Evolutionary conservation across 2,888 invertebrate species (phyloP), one percentile per base, ranked within the genome.

Genomic region (Limenitis camilla): DNA sequence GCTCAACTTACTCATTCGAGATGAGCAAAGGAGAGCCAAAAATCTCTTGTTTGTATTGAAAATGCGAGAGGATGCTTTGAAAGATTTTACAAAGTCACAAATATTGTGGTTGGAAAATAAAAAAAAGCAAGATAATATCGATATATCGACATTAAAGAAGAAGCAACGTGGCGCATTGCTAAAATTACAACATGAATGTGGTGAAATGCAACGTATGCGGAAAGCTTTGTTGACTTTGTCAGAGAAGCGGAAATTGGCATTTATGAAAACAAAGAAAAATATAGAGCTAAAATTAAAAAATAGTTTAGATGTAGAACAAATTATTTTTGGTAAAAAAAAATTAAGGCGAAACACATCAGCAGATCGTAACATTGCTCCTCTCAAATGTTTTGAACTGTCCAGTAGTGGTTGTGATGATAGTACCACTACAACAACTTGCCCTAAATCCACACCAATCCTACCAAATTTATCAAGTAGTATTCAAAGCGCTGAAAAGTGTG

Each of bases 161-260:
- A 91, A 91, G 60, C 92, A 92, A 68, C 82, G 92, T 41, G 92
- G 91, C 1, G 81, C 92, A 10, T 72, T 92, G 49, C 74, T 91
- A 38, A 91, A 90, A 66, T 75, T 92, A 32, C 90, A 92, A 55
- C 90, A 92, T 67, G 92, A 92, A 66, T 90, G 91, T 69, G 91
- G 91, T 43, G 92, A 92, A 73, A 91, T 92, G 84, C 89, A 90
- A 65, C 85, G 90, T 65, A 87, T 87, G 82, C 76, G 85, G 5
- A 85, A 82, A 61, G 81, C 85, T 5, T 63, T 87, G 10, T 67
- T 87, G 30, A 71, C 83, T 4, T 72, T 84, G 44, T 83, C 85
- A 1, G 85, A 87, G 35, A 82, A 78, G 57, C 72, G 87, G 0
- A 85, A 85, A 69, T 64, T 76, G 5, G 82, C 80, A 28, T 78